Conservation (phyloP, 2,888 invertebrate genomes). For the Hirtodrosophila histrioides region DNA sequence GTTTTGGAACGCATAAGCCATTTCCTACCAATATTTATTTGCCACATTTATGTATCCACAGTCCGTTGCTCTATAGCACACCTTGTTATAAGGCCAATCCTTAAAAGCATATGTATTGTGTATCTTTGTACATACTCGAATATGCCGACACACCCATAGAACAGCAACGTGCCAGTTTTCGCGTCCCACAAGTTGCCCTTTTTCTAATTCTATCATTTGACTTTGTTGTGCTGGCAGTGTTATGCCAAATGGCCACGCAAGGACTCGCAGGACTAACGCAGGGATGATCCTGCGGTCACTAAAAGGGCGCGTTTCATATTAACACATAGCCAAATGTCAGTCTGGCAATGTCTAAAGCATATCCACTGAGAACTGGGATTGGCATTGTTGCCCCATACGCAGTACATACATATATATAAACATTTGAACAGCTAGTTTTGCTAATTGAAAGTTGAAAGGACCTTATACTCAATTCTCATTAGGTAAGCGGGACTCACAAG, state of each 20-base stretch:
- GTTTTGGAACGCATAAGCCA: slow-evolving; percentile 16
- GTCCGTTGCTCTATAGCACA: slow-evolving; percentile 59
- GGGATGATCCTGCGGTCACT: slow-evolving; percentile 74
- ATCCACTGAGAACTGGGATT: slow-evolving; percentile 59
- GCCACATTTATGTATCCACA: slow-evolving; percentile 41
- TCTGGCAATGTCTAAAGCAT: slow-evolving; percentile 24
- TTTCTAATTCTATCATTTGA: slow-evolving; percentile 23
- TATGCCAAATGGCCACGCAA: slow-evolving; percentile 66
- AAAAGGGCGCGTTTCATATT: slow-evolving; percentile 80
- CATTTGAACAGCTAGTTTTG: slow-evolving; percentile 35
- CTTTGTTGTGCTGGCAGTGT: slow-evolving; percentile 28
- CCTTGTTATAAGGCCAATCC: slow-evolving; percentile 74
- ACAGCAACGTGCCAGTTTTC: slow-evolving; percentile 63
- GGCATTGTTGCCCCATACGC: slow-evolving; percentile 43
- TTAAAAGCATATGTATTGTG: slow-evolving; percentile 52
- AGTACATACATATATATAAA: slow-evolving; percentile 2
- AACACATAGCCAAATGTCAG: slow-evolving; percentile 58
- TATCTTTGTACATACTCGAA: slow-evolving; percentile 17
- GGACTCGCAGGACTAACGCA: slow-evolving; percentile 32
- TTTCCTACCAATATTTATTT: slow-evolving; percentile 49
- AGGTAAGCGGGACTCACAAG: not conserved
- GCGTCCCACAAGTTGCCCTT: slow-evolving; percentile 64
- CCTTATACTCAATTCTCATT: slow-evolving; percentile 13
- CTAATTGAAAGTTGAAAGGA: slow-evolving; percentile 59
- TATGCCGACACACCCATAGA: slow-evolving; percentile 47